Conservation (phyloP, 2,797 vertebrate species). For the Chelonia mydas region DNA sequence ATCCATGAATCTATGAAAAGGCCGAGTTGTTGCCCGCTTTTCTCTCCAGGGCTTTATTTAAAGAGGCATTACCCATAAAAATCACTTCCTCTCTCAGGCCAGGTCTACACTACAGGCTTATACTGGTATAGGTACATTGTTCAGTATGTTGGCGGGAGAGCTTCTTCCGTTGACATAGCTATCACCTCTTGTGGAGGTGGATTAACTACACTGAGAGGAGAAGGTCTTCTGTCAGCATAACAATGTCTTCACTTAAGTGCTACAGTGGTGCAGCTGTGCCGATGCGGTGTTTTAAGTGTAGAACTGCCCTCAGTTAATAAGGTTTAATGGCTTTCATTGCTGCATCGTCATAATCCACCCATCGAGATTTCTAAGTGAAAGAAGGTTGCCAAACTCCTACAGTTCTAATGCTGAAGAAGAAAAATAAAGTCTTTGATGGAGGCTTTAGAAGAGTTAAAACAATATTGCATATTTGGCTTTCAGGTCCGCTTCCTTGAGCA, state of each 20-base stretch:
- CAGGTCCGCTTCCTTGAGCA: constrained; percentile 41
- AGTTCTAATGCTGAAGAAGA: not conserved
- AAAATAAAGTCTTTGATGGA: not conserved
- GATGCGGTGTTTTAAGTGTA: too few relatives aligned
- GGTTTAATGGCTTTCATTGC: too few relatives aligned
- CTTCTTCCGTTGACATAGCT: not conserved
- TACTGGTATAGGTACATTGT: too few relatives aligned
- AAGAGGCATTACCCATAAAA: too few relatives aligned
- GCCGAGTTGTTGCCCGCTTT: too few relatives aligned
- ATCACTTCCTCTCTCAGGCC: too few relatives aligned
- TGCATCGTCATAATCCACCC: not conserved
- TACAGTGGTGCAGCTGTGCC: not conserved
- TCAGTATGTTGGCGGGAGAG: not conserved
- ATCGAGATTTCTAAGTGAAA: not conserved
- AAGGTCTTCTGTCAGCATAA: not conserved
- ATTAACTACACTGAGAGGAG: not conserved
- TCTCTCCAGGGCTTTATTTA: too few relatives aligned
- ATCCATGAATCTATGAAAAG: not conserved
- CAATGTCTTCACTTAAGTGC: not conserved
- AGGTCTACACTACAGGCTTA: too few relatives aligned
- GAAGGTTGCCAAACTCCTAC: not conserved
- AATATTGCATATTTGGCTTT: not conserved
- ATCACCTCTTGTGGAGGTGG: not conserved
- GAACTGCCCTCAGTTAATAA: not conserved
- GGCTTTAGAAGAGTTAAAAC: not conserved